Evolutionary conservation across 2,113 vertebrate species (phyloP).

Genomic region (Rhabdomys dilectus): DNA sequence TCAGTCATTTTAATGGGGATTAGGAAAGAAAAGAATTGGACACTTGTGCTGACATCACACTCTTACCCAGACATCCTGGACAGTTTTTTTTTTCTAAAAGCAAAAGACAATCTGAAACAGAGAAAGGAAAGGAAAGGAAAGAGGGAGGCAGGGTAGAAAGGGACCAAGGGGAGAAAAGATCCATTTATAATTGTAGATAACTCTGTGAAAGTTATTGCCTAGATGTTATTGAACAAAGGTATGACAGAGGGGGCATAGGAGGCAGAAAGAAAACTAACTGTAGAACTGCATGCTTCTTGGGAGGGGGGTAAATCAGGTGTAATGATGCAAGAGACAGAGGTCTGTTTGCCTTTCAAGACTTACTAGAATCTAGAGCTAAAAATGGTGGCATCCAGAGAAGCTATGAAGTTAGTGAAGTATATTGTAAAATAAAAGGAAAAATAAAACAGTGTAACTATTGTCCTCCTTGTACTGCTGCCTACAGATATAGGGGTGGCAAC

Average conservation of each 20-base stretch:
- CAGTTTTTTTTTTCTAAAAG: conserved; percentile 57
- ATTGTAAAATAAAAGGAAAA: not conserved
- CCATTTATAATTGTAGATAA: not conserved
- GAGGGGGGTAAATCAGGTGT: not conserved
- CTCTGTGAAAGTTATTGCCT: not conserved
- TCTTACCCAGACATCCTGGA: conserved; percentile 48
- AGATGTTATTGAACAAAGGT: not conserved
- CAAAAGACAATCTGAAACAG: conserved; percentile 47
- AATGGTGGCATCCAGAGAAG: not conserved
- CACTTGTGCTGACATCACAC: conserved; percentile 73
- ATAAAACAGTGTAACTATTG: not conserved
- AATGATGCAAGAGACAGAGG: rapidly evolving
- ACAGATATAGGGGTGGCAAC: not conserved
- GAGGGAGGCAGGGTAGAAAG: not conserved
- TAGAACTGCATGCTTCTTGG: not conserved
- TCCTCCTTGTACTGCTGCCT: not conserved
- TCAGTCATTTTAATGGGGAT: conserved; percentile 69
- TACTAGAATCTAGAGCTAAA: not conserved
- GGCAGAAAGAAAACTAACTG: not conserved
- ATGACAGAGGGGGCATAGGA: not conserved
- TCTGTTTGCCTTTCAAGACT: not conserved
- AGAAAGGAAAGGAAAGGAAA: not conserved
- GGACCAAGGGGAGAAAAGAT: too few species aligned
- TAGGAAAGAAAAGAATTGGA: conserved; percentile 60
- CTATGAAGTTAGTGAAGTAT: not conserved